These are phyloP conservation scores for Drosophila cracens DNA, from an alignment of 2,888 invertebrate genomes.

Conservation along the genomic window DNA sequence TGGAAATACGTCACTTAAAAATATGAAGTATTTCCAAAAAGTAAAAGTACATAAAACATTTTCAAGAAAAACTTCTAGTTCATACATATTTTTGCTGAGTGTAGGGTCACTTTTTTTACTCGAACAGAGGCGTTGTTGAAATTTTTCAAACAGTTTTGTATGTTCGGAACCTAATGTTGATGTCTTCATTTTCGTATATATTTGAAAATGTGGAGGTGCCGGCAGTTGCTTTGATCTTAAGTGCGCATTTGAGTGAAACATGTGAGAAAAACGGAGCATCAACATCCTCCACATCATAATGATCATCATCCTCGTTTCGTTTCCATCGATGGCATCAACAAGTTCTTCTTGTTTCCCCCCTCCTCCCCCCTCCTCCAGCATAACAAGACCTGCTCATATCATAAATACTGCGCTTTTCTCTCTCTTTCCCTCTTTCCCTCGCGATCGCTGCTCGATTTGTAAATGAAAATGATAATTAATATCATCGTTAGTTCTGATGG, in stretches of 20 bases:
- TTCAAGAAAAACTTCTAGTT: not conserved
- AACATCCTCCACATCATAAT: conserved; percentile 37
- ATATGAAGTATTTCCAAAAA: not conserved
- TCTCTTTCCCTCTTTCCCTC: conserved; percentile 5
- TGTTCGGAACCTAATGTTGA: conserved; percentile 48
- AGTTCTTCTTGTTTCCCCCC: conserved; percentile 36
- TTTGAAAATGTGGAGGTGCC: conserved; percentile 41
- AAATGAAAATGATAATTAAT: conserved; percentile 77
- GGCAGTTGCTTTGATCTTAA: conserved; percentile 73
- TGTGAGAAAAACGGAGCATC: conserved; percentile 75
- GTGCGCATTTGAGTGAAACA: conserved; percentile 70
- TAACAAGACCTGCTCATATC: conserved; percentile 63
- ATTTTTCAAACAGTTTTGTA: conserved; percentile 59
- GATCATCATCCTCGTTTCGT: conserved; percentile 16
- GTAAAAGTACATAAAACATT: not conserved
- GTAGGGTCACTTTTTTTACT: conserved; percentile 2
- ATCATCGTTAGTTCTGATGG: conserved; percentile 68
- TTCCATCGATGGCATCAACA: conserved; percentile 50
- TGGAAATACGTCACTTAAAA: not conserved
- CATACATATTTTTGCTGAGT: not conserved
- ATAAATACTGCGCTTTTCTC: conserved; percentile 66
- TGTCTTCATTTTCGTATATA: conserved; percentile 66
- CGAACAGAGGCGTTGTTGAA: conserved; percentile 58
- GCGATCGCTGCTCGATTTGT: conserved; percentile 57
- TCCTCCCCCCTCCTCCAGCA: not conserved